Evolutionary conservation across 2,113 vertebrate species (phyloP).

Genomic region (Gnathonemus echidnorhynchus): DNA sequence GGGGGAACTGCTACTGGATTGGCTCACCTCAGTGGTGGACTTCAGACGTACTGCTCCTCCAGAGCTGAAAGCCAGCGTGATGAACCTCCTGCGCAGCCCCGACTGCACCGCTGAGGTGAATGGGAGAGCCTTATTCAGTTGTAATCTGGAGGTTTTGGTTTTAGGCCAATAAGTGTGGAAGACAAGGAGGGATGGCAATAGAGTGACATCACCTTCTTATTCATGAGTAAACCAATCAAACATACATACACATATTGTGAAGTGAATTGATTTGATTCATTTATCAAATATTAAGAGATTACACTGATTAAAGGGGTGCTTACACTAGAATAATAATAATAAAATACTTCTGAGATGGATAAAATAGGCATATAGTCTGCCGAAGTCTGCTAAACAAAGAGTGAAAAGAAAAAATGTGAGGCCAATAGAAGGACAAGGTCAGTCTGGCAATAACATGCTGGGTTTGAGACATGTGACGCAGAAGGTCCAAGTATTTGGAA

Average conservation of each 20-base stretch:
- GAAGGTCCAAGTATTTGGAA: neutral
- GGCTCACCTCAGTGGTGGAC: constrained; percentile 74
- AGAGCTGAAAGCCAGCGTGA: constrained; percentile 65
- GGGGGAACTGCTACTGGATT: constrained; percentile 81
- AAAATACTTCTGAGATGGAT: neutral
- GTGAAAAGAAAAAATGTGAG: no score
- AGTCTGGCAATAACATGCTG: no score
- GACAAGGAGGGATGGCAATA: neutral
- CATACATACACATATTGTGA: neutral
- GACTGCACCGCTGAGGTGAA: constrained; percentile 66
- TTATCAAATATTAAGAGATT: neutral
- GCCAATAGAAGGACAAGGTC: no score
- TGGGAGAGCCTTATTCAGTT: constrained; percentile 77
- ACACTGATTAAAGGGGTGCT: neutral
- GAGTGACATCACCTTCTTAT: neutral
- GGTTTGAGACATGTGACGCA: neutral
- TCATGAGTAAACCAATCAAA: neutral
- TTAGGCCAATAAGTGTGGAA: constrained; percentile 51
- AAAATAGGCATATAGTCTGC: neutral
- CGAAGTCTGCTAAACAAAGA: no score
- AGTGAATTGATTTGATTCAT: neutral
- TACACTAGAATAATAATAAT: neutral
- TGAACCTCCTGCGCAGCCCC: constrained; percentile 65
- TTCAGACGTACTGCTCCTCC: constrained; percentile 71
- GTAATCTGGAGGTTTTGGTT: constrained; percentile 66